These are phyloP conservation scores for Sebastes schlegelii DNA, from an alignment of 2,113 vertebrate genomes.

Conservation along the genomic window DNA sequence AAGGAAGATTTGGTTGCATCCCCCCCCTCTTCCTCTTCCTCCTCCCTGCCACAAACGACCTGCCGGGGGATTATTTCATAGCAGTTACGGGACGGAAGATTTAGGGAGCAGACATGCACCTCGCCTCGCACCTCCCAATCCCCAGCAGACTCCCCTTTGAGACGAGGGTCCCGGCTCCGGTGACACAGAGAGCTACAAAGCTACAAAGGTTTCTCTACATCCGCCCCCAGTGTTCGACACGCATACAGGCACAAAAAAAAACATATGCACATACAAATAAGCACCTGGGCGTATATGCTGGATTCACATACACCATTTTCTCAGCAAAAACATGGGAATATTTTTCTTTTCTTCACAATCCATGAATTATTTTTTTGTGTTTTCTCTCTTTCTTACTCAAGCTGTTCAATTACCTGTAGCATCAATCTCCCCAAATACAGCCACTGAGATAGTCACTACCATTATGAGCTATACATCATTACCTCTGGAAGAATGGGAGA, in stretches of 20 bases:
- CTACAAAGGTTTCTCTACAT: conserved; percentile 27
- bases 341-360: conserved; percentile 11
- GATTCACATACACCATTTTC: background rate
- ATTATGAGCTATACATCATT: conserved; percentile 59
- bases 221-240: background rate
- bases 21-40: background rate
- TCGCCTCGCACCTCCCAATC: conserved; percentile 41
- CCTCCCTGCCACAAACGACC: conserved; percentile 59
- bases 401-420: conserved; percentile 44
- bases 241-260: background rate
- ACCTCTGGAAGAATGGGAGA: conserved; percentile 51
- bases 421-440: conserved; percentile 53
- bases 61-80: conserved; percentile 75
- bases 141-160: conserved; percentile 44
- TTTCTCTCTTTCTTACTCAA: conserved; percentile 17
- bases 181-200: conserved; percentile 36
- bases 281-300: background rate
- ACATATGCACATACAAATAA: background rate
- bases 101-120: conserved; percentile 63
- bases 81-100: conserved; percentile 62
- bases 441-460: conserved; percentile 19
- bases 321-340: conserved; percentile 15
- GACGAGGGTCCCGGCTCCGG: conserved; percentile 31
- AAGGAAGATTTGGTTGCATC: conserved; percentile 69
- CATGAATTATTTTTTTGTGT: conserved; percentile 13